phyloP scores from a whole-genome alignment of 1,140 invertebrate genomes.

The Luehdorfia chinensis region DNA sequence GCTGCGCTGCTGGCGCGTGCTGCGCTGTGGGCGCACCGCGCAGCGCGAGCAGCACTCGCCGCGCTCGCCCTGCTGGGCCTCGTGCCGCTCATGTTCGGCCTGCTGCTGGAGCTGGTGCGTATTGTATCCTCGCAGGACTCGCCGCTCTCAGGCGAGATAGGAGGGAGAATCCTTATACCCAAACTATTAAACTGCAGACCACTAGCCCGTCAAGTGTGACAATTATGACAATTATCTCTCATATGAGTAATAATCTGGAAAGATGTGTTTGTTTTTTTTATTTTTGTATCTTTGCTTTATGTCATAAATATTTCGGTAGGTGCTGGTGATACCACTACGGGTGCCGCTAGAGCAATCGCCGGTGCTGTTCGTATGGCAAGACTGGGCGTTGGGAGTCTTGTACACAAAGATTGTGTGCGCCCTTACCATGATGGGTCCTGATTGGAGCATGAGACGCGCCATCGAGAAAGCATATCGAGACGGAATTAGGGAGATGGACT shows the following conservation, averaged over 20 bases:
- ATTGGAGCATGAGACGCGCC: constrained; percentile 93
- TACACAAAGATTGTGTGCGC: constrained; percentile 99
- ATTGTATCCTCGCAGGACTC: too few relatives aligned
- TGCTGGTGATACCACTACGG: constrained; percentile 92
- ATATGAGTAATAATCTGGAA: too few relatives aligned
- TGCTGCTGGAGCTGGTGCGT: constrained; percentile 91
- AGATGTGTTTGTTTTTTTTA: background rate
- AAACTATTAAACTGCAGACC: too few relatives aligned
- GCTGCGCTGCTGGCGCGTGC: constrained; percentile 85
- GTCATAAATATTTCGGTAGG: too few relatives aligned
- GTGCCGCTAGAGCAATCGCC: constrained; percentile 96
- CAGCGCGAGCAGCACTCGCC: constrained; percentile 84
- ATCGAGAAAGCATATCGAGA: constrained; percentile 94
- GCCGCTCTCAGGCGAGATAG: background rate
- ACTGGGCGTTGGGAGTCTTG: constrained; percentile 97
- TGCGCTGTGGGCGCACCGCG: constrained; percentile 85
- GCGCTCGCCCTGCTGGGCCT: constrained; percentile 90
- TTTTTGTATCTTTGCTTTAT: too few relatives aligned
- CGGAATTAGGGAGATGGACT: constrained; percentile 94
- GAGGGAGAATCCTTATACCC: too few relatives aligned
- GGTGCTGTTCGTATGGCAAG: constrained; percentile 96
- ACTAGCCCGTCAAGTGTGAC: too few relatives aligned
- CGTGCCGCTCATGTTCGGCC: constrained; percentile 94
- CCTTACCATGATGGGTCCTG: constrained; percentile 97
- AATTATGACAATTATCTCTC: too few relatives aligned